Evolutionary conservation across 2,888 invertebrate genomes (phyloP), one percentile per base, ranked within the genome.

Genomic region (Phanerotoma sp.): DNA sequence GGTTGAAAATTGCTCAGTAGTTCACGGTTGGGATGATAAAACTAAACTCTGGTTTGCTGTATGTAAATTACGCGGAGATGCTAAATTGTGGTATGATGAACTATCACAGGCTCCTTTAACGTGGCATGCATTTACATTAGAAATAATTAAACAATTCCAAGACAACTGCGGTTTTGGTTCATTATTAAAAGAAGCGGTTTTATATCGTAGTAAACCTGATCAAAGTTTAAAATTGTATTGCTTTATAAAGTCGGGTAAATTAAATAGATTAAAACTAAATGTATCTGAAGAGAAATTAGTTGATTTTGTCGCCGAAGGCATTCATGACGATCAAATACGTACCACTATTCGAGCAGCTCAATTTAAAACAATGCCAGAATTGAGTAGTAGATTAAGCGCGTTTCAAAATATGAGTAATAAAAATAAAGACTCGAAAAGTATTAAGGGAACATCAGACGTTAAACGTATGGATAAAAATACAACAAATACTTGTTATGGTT

Each of bases 201-300:
- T 10, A 2, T 49, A 30, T 16, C 21, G 21, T 15, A 49, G 49
- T 16, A 30, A 16, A 9, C 45, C 53, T 6, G 53, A 49, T 21
- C 46, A 57, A n/a, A 13, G 35, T 49, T n/a, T 57, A 3, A 30
- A 44, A 10, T 10, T n/a, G 4, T 54, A 54, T 13, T 48, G 48
- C 20, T 49, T 42, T 25, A 21, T 18, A 15, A 54, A 56, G 42
- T 20, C 51, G 13, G 37, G 30, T 10, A 55, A 22, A 40, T 16
- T 55, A 10, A 25, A 50, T 11, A 42, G 35, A 32, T 10, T 41
- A 33, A 47, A 47, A 3, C 13, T 46, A n/a, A 46, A 51, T 1
- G 32, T 56, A 13, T 35, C 56, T 6, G 51, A 56, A 15, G n/a
- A 51, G 1, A 21, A 47, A 20, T 15, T 51, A 4, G 51, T 56